Conservation (phyloP, 1,140 invertebrate genomes). For the Megathymus violae region DNA sequence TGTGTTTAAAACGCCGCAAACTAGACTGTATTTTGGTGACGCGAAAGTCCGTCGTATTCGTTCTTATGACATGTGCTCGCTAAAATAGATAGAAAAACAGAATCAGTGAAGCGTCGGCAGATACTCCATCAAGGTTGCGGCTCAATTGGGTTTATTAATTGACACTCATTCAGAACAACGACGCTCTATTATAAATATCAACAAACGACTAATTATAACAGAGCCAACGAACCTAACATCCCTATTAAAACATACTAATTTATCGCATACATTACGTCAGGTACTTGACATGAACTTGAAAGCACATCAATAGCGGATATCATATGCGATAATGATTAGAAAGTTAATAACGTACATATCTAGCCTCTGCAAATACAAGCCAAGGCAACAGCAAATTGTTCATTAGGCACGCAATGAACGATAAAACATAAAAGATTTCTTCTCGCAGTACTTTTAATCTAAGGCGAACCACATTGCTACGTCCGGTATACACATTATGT, state of each 20-base stretch:
- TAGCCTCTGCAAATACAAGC: constrained; percentile 12
- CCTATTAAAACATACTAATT: constrained; percentile 12
- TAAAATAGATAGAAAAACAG: constrained; percentile 54
- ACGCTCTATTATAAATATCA: constrained; percentile 53
- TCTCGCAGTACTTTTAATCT: constrained; percentile 27
- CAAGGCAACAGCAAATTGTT: constrained; percentile 34
- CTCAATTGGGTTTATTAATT: constrained; percentile 69
- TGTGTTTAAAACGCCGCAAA: constrained; percentile 23
- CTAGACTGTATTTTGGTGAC: constrained; percentile 25
- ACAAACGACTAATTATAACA: constrained; percentile 46
- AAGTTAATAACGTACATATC: constrained; percentile 31
- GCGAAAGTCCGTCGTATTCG: constrained; percentile 18
- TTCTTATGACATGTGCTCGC: constrained; percentile 41
- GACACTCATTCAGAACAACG: constrained; percentile 60
- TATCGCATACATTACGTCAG: constrained; percentile 2
- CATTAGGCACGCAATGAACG: constrained; percentile 22
- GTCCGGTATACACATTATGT: constrained; percentile 36
- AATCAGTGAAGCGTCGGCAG: constrained; percentile 56
- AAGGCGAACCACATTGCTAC: constrained; percentile 43
- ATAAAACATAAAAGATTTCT: constrained; percentile 34
- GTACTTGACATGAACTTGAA: constrained; percentile 10
- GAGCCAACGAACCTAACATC: constrained; percentile 34
- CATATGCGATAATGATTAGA: constrained; percentile 25
- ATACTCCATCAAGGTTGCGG: constrained; percentile 56
- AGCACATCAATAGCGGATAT: neutral